These are phyloP conservation scores for Scolopax bukidnonensis DNA, from an alignment of 2,797 vertebrate genomes.

Conservation along the genomic window DNA sequence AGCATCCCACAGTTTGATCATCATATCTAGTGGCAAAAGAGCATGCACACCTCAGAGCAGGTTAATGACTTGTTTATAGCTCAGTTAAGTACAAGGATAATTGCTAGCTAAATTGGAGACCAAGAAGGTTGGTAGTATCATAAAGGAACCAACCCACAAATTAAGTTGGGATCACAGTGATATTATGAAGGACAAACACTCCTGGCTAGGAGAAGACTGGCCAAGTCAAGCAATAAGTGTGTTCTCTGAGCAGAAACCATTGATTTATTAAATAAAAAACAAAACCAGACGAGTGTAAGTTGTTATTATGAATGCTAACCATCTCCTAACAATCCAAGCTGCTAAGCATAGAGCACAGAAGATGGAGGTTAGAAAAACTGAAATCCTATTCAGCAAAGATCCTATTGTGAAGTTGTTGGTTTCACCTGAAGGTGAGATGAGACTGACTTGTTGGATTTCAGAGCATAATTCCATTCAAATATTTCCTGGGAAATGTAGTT, in stretches of 20 bases:
- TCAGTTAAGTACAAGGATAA: slow-evolving; percentile 4
- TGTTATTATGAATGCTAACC: neutral
- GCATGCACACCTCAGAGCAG: neutral
- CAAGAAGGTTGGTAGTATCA: neutral
- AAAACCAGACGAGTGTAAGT: neutral
- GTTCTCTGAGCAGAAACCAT: neutral
- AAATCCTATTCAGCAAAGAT: neutral
- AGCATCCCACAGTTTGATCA: neutral
- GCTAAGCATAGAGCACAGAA: neutral
- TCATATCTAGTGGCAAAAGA: neutral
- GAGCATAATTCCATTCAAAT: neutral
- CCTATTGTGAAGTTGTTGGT: neutral
- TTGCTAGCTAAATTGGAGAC: neutral
- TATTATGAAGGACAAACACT: neutral
- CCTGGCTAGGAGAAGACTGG: neutral
- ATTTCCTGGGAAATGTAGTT: neutral
- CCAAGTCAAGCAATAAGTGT: neutral
- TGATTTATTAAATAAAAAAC: neutral
- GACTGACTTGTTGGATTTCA: neutral
- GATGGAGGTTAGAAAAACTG: neutral
- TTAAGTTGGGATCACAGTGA: neutral
- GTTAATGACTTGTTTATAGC: neutral
- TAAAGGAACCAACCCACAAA: neutral
- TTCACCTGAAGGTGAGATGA: neutral
- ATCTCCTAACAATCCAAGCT: neutral